Evolutionary conservation across 30 jellyfish, hydroid and myxozoan species (phyloP).

Genomic region (Hydractinia symbiolongicarpus): DNA sequence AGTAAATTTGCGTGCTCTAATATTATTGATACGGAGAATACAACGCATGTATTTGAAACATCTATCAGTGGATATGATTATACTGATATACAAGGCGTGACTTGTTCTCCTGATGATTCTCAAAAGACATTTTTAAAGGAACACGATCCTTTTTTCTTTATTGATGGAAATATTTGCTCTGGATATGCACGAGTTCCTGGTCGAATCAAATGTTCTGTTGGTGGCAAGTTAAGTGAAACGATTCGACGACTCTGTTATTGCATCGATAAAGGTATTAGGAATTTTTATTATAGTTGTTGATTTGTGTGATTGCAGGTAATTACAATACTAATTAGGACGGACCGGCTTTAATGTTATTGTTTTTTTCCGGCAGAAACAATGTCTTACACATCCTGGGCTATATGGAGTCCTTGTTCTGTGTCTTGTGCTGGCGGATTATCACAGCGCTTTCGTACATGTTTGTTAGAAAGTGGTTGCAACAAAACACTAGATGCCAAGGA

Average conservation of each 20-base stretch:
- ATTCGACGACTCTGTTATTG: slow-evolving; percentile 15
- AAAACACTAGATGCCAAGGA: background rate
- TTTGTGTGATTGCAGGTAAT: background rate
- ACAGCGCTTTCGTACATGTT: slow-evolving; percentile 11
- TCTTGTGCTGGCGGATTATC: background rate
- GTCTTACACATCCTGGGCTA: slow-evolving; percentile 6
- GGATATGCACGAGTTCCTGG: slow-evolving; percentile 11
- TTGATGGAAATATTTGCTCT: background rate
- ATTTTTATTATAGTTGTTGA: background rate
- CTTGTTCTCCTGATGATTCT: slow-evolving; percentile 2
- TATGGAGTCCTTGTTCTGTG: slow-evolving; percentile 17
- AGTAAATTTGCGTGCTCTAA: background rate
- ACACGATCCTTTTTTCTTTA: background rate
- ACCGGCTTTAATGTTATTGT: background rate
- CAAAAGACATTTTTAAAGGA: background rate
- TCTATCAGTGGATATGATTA: background rate
- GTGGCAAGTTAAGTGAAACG: background rate
- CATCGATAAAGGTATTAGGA: slow-evolving; percentile 1
- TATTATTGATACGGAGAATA: background rate
- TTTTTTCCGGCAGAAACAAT: background rate
- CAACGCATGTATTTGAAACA: slow-evolving; percentile 2
- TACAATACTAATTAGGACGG: background rate
- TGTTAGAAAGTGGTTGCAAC: background rate
- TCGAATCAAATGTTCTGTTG: background rate
- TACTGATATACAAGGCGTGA: background rate